phyloP scores from a whole-genome alignment of 2,113 vertebrate species.

The Agapornis roseicollis region DNA sequence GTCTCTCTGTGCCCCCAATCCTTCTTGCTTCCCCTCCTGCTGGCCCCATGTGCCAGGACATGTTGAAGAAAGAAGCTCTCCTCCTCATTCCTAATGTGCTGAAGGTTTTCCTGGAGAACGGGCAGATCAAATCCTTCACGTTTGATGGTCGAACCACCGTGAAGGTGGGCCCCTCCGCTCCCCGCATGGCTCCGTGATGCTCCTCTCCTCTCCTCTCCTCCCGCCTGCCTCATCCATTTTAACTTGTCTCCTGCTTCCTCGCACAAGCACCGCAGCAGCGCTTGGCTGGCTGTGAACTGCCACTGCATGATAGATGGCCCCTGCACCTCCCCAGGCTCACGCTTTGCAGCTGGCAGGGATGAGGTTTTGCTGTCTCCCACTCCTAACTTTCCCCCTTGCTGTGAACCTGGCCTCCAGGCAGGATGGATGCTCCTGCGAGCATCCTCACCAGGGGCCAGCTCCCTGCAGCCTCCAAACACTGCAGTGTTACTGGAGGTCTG shows the following conservation, averaged over 20 bases:
- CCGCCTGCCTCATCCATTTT: not conserved
- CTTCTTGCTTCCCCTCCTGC: not conserved
- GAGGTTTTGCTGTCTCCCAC: not conserved
- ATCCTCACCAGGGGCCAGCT: not conserved
- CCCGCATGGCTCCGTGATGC: rapidly evolving
- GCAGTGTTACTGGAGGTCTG: not conserved
- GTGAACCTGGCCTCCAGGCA: not conserved
- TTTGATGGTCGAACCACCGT: constrained; percentile 97
- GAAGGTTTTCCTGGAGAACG: constrained; percentile 98
- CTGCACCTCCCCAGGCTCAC: not conserved
- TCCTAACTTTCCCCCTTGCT: not conserved
- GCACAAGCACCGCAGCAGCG: not conserved
- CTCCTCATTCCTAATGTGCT: constrained; percentile 97
- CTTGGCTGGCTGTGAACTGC: not conserved
- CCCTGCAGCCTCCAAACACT: not conserved
- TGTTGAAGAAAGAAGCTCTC: constrained; percentile 97
- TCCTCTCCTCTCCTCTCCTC: not conserved
- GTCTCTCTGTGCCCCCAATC: not conserved
- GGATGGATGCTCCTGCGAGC: not conserved
- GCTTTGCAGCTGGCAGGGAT: not conserved
- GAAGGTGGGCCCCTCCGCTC: constrained; percentile 75
- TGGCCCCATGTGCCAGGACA: constrained; percentile 78
- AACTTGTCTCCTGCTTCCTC: not conserved
- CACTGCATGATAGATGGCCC: not conserved
- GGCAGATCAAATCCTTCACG: constrained; percentile 98